phyloP scores from a whole-genome alignment of 2,888 invertebrate genomes.

The Plebejus melissa region DNA sequence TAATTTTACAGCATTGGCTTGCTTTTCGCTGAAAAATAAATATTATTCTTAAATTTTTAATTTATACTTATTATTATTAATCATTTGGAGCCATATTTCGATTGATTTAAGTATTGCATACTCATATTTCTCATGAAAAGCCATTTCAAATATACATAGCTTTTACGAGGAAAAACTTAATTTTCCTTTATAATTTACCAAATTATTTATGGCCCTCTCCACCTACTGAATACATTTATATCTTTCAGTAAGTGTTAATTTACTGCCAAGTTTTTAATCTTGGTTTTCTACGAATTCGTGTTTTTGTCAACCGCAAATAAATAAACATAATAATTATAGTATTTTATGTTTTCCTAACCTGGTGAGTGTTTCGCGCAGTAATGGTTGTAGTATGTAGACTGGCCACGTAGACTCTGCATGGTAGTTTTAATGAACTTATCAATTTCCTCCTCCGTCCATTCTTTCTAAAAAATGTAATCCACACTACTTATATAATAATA shows the following conservation, averaged over 20 bases:
- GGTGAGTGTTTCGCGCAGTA: slow-evolving; percentile 59
- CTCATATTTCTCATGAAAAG: neutral
- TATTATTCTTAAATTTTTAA: no score
- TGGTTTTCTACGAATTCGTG: neutral
- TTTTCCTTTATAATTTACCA: neutral
- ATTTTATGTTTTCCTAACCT: slow-evolving; percentile 40
- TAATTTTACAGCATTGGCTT: no score
- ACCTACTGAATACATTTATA: neutral
- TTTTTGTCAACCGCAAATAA: neutral
- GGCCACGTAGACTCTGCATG: slow-evolving; percentile 66
- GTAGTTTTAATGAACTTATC: slow-evolving; percentile 59
- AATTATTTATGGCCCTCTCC: slow-evolving; percentile 4
- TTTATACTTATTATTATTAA: neutral
- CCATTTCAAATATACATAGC: neutral
- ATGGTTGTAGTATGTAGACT: slow-evolving; percentile 66
- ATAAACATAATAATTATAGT: no score
- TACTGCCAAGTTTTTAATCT: neutral
- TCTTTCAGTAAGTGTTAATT: slow-evolving; percentile 2
- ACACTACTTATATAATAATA: no score
- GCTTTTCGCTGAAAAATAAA: no score
- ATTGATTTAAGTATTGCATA: neutral
- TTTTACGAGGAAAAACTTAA: slow-evolving; percentile 14
- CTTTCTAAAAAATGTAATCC: slow-evolving; percentile 47
- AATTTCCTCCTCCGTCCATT: slow-evolving; percentile 63
- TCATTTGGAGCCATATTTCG: neutral